These are phyloP conservation scores for Monarcha castaneiventris DNA, from an alignment of 2,113 vertebrate species.

Conservation along the genomic window DNA sequence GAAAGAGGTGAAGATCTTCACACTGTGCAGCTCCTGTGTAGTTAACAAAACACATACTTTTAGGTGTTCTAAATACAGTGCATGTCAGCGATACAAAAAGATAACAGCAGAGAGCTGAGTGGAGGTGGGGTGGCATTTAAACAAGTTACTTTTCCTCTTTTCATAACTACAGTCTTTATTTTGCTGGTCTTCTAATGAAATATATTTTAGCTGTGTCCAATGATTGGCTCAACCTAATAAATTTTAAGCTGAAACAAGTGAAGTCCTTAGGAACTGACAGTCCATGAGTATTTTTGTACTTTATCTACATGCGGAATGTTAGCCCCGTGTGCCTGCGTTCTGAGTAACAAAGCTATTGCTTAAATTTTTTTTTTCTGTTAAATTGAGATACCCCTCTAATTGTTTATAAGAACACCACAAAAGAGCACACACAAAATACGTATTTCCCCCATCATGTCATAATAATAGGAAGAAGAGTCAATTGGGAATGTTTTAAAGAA, in stretches of 20 bases:
- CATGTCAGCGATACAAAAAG: not conserved
- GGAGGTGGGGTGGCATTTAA: not conserved
- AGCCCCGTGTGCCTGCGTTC: not conserved
- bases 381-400: not conserved
- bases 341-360: not conserved
- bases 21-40: not conserved
- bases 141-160: not conserved
- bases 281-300: not conserved
- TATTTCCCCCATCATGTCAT: not conserved
- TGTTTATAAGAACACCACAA: not conserved
- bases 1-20: not conserved
- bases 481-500: not conserved
- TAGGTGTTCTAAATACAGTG: not conserved
- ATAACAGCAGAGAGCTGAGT: not conserved
- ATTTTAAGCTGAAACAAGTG: not conserved
- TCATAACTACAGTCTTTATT: not conserved
- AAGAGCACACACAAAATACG: rapidly evolving
- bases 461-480: not conserved
- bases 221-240: not conserved
- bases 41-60: not conserved
- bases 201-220: not conserved
- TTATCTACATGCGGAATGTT: not conserved
- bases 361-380: not conserved
- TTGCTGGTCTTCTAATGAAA: not conserved
- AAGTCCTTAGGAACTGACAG: not conserved